Conservation (phyloP, 2,113 vertebrate species). For the Rhombomys opimus region DNA sequence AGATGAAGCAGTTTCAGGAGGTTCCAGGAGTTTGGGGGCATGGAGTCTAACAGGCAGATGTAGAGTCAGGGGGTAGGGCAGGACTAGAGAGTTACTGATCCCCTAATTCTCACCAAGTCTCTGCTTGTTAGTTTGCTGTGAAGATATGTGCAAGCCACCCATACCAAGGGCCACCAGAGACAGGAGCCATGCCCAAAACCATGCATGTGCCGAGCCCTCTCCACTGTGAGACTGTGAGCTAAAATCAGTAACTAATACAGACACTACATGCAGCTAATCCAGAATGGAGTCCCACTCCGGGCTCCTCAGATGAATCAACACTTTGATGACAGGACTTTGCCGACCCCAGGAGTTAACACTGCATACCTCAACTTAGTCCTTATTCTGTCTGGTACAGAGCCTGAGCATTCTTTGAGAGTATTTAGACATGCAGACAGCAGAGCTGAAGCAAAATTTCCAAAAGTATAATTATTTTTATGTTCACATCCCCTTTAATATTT, state of each 20-base stretch:
- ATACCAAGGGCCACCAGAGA: background rate
- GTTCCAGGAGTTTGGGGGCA: background rate
- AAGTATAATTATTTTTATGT: constrained; percentile 12
- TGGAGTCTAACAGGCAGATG: too few species aligned
- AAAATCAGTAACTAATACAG: background rate
- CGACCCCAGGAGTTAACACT: background rate
- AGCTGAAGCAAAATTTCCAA: constrained; percentile 22
- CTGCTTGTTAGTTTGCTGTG: background rate
- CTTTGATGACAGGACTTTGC: background rate
- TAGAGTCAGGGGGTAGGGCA: background rate
- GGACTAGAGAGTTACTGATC: background rate
- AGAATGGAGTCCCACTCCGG: background rate
- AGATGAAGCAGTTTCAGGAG: background rate
- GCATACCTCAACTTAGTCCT: background rate
- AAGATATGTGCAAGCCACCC: background rate
- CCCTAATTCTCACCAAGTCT: background rate
- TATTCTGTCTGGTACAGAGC: background rate
- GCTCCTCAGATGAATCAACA: background rate
- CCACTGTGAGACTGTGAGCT: background rate
- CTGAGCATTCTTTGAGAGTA: background rate
- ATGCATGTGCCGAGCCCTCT: background rate
- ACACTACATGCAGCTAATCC: background rate
- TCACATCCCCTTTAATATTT: constrained; percentile 1
- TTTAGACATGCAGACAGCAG: background rate
- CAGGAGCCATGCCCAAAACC: background rate